Conservation (phyloP, 2,888 invertebrate species). For the Eubasilissa splendida region DNA sequence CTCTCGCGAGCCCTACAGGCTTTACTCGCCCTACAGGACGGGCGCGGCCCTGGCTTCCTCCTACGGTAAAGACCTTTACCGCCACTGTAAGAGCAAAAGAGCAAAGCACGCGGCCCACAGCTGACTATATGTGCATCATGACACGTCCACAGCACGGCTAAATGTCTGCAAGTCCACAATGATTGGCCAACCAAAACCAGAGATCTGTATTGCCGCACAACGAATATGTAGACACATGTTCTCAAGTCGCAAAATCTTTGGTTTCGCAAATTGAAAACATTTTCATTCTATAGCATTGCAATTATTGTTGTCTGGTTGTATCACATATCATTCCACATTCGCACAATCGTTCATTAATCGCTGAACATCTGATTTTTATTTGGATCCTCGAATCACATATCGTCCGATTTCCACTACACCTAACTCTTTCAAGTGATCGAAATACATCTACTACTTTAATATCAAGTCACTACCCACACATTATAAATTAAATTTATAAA, state of each 20-base stretch:
- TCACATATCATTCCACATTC: constrained; percentile 30
- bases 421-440: too few relatives aligned
- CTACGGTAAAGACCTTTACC: constrained; percentile 43
- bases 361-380: not conserved
- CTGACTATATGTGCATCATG: not conserved
- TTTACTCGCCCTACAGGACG: constrained; percentile 53
- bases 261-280: constrained; percentile 6
- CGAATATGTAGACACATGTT: not conserved
- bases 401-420: too few relatives aligned
- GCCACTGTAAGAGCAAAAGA: constrained; percentile 21
- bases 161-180: constrained; percentile 17
- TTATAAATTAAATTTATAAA: too few relatives aligned
- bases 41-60: constrained; percentile 42
- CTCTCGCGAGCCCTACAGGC: constrained; percentile 40
- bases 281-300: constrained; percentile 27
- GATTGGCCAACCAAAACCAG: too few relatives aligned
- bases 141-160: constrained; percentile 24
- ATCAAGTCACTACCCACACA: too few relatives aligned
- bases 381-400: too few relatives aligned
- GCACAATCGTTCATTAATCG: constrained; percentile 28
- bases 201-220: too few relatives aligned
- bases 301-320: constrained; percentile 32
- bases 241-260: not conserved
- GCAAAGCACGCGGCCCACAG: constrained; percentile 17
- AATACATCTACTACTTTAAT: too few relatives aligned